These are phyloP conservation scores for Neodiprion fabricii DNA, from an alignment of 1,140 invertebrate genomes.

Conservation along the genomic window DNA sequence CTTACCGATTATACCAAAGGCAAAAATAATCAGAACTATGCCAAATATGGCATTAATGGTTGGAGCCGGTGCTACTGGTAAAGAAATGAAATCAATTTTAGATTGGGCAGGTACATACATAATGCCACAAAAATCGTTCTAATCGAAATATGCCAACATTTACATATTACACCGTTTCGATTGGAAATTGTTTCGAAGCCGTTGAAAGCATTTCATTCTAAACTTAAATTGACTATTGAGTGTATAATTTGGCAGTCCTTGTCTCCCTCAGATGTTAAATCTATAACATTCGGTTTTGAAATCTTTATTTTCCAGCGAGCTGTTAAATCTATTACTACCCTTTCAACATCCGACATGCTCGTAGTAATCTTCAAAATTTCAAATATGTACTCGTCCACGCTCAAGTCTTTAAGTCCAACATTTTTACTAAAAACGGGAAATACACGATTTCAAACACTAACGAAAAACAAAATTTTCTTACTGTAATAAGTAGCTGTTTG, in stretches of 20 bases:
- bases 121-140: neutral
- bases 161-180: neutral
- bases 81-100: no score
- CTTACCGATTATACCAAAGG: constrained; percentile 6
- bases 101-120: no score
- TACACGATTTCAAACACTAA: neutral
- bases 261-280: constrained; percentile 63
- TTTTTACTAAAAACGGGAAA: constrained; percentile 78
- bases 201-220: neutral
- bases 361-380: constrained; percentile 87
- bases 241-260: constrained; percentile 45
- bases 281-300: constrained; percentile 74
- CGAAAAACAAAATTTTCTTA: neutral
- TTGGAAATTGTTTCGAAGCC: neutral
- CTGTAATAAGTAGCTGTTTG: constrained; percentile 1
- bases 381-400: constrained; percentile 98
- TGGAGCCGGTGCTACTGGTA: constrained; percentile 10
- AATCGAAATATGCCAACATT: neutral
- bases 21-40: neutral
- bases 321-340: constrained; percentile 91
- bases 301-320: constrained; percentile 82
- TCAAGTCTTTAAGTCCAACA: constrained; percentile 89
- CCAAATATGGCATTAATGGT: constrained; percentile 3
- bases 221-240: no score
- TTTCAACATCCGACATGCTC: constrained; percentile 83